Evolutionary conservation across 2,888 invertebrate genomes (phyloP).

Genomic region (Tipula vernalis): DNA sequence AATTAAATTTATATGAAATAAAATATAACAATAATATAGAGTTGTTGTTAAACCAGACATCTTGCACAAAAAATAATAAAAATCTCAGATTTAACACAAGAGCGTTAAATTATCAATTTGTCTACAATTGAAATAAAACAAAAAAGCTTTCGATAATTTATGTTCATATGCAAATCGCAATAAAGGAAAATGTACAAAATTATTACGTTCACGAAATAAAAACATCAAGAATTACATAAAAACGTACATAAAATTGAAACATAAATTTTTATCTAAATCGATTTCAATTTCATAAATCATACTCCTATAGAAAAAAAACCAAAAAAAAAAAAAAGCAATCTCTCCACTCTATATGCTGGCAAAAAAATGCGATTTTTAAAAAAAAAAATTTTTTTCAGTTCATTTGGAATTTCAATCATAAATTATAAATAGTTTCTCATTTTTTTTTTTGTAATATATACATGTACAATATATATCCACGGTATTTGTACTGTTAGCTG

Average conservation of each 20-base stretch:
- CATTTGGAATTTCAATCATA: constrained; percentile 4
- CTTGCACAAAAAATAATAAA: not conserved
- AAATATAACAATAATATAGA: too few relatives aligned
- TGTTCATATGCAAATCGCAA: not conserved
- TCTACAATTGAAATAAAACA: not conserved
- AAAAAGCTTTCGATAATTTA: not conserved
- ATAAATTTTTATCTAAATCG: constrained; percentile 4
- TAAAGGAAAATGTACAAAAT: not conserved
- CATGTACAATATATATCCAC: not conserved
- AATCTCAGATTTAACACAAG: not conserved
- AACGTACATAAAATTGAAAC: not conserved
- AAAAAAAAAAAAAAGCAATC: not conserved
- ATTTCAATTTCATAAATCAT: not conserved
- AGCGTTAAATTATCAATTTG: not conserved
- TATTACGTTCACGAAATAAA: not conserved
- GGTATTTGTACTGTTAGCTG: not conserved
- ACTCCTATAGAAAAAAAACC: not conserved
- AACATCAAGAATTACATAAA: not conserved
- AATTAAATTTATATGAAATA: too few relatives aligned
- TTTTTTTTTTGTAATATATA: not conserved
- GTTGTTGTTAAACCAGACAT: not conserved
- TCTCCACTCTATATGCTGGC: not conserved
- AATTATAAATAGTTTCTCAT: not conserved
- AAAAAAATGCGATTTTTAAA: not conserved
- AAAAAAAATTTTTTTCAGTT: not conserved